phyloP scores from a whole-genome alignment of 2,888 invertebrate genomes.

The Cephus nigrinus region DNA sequence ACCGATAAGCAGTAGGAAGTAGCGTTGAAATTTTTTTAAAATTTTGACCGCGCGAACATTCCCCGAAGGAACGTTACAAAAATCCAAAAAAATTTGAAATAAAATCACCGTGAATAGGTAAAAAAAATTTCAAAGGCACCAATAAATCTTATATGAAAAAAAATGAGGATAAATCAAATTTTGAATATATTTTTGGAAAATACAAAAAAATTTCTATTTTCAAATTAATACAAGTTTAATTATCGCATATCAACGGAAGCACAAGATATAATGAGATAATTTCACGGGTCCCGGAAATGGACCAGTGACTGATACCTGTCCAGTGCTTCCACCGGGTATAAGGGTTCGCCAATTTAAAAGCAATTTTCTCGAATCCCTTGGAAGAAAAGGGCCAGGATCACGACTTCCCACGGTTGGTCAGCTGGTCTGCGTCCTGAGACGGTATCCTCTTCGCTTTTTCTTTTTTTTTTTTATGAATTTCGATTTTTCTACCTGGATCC shows the following conservation, averaged over 20 bases:
- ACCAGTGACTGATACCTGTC: conserved; percentile 35
- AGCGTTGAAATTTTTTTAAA: no score
- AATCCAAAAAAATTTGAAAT: no score
- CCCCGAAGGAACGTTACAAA: no score
- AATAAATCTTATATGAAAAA: neutral
- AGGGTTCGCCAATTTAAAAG: conserved; percentile 59
- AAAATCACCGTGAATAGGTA: no score
- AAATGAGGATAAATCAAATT: neutral
- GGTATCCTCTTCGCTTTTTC: conserved; percentile 24
- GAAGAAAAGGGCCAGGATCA: conserved; percentile 31
- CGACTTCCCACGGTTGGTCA: conserved; percentile 65
- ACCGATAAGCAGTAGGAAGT: no score
- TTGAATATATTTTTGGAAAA: neutral
- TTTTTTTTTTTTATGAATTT: conserved; percentile 49
- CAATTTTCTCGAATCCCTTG: conserved; percentile 54
- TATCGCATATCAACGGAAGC: neutral
- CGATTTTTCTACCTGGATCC: conserved; percentile 58
- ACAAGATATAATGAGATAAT: neutral
- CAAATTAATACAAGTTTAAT: conserved; percentile 12
- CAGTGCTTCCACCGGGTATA: conserved; percentile 29
- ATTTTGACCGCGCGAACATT: no score
- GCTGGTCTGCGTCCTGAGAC: conserved; percentile 58
- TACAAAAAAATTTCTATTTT: neutral
- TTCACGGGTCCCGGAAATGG: conserved; percentile 7
- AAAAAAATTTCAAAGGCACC: no score